Base-by-base conservation (phyloP, 2,113 vertebrate species). In the Oxyruncus cristatus region DNA sequence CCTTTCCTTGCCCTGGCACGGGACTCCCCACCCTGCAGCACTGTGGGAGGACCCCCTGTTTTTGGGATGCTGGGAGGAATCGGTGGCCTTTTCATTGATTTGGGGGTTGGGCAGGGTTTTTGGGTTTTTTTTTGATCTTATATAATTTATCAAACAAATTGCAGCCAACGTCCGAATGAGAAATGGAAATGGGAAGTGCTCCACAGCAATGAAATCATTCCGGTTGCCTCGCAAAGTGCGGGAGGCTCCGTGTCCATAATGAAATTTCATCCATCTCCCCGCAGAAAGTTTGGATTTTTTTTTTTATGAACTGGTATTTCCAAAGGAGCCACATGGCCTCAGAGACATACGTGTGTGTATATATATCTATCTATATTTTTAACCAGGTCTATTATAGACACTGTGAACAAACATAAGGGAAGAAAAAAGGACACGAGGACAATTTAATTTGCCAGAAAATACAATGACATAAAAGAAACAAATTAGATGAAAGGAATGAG, bases 111-210 rank as follows among this genome's bases (percentile, higher is more conserved):
- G 41, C 52, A 26, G 30, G 50, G 78, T 50, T 22, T 74, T 74
- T 33, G 39, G 39, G 9, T 41, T 28, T 47, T 49, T 22, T 77
- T 74, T 39, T 37, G 2, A 78, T 85, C 81, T 59, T 16, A 0
- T 65, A 5, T 82, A 67, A 95, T 96, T 89, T 82, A 44, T 96
- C 95, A 92, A 74, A 88, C 82, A 68, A 96, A 97, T 94, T 39
- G 90, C 83, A 85, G 14, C 0, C 4, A 88, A 32, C 44, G 2
- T 75, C 90, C 71, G 52, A 49, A 88, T 76, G 82, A 90, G 94
- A 41, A 89, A 94, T 87, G 93, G 55, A 93, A 94, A 89, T 32
- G 88, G 92, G 95, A 97, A 93, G 78, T 15, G 88, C 85, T 92
- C 50, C 42, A 27, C 9, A 3, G 74, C 74, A 35, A 59, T 24